Base-by-base conservation (phyloP, 2,113 vertebrate genomes). In the Callipepla squamata region DNA sequence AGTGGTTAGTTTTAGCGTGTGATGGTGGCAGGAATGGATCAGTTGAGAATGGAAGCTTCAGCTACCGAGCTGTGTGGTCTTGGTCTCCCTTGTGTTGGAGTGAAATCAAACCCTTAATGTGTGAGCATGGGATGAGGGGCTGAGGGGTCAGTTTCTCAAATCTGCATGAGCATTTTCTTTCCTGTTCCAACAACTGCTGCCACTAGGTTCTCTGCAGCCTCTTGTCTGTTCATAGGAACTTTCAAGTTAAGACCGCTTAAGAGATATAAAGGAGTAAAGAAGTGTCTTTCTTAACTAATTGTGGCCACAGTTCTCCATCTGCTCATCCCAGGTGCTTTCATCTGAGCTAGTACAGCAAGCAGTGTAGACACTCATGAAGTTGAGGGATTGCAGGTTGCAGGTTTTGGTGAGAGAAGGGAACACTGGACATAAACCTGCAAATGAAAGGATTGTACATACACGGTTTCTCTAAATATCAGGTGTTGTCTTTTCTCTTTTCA, bases 301-400 rank as follows among this genome's bases (percentile, higher is more conserved):
- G 32, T 57, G 32, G 36, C 36, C 44, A 1, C 20, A 40, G 34
- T 80, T 90, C 19, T 15, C 34, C 21, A 19, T 36, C 51, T 13
- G 9, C n/a, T 50, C 28, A 28, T 86, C 34, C 21, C 59, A 44
- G 16, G 5, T 55, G 21, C 16, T 59, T 78, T 61, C 42, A 38
- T 32, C 6, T 73, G 45, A 82, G n/a, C 36, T 50, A 9, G n/a
- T 36, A 28, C 13, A 57, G 38, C 0, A 1, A 78, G 22, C 1
- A 3, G 4, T 34, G 22, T 36, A 34, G 65, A 5, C 20, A 47
- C 20, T 28, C 26, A 42, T 15, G 38, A 17, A 30, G 16, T 61
- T 1, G 5, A 66, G 40, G 20, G 14, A 6, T 9, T 73, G 51
- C 38, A 87, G 69, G 22, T 68, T 66, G 26, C 20, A 36, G 22